Base-by-base conservation (phyloP, 2,888 invertebrate genomes). In the Smittia aterrima region DNA sequence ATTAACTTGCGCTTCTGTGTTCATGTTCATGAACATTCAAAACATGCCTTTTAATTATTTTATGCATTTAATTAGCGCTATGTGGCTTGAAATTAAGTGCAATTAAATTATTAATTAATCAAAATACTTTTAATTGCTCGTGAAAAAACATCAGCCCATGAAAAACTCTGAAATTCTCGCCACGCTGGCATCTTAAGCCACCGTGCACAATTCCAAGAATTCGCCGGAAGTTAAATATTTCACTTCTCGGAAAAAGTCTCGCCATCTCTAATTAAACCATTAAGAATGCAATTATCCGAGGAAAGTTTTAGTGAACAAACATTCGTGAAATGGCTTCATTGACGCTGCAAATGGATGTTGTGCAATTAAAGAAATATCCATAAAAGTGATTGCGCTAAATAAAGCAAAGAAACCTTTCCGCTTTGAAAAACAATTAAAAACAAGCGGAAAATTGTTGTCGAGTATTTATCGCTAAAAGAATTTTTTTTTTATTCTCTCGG, bases 51-150 rank as follows among this genome's bases (percentile, higher is more conserved):
- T 41, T 32, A 68, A 68, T 68, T 68, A 68, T 47, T 47, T 68
- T 68, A 41, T 68, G 68, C 68, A 68, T 68, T 68, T 68, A 68
- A 68, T 68, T 68, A 68, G 68, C 24, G 47, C 47, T 47, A n/a
- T 47, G 47, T 47, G 47, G 47, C 11, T 47, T 3, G 47, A 47
- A 47, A 47, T n/a, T 47, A 47, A 47, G 2, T 16, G 47, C 47
- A 47, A 47, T 47, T 47, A 47, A 47, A 47, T 47, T n/a, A 47
- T 47, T 47, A 47, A 47, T 47, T 47, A 47, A 47, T 47, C 47
- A 47, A 47, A 47, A 47, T 47, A 16, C 11, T 47, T 47, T 47
- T 47, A 47, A 47, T 47, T 47, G 47, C n/a, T 11, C 47, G 11
- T 47, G 47, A n/a, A 47, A 2, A 13, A 6, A 13, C 47, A 47